Base-by-base conservation (phyloP, 2,888 invertebrate genomes). In the Archips xylosteana region DNA sequence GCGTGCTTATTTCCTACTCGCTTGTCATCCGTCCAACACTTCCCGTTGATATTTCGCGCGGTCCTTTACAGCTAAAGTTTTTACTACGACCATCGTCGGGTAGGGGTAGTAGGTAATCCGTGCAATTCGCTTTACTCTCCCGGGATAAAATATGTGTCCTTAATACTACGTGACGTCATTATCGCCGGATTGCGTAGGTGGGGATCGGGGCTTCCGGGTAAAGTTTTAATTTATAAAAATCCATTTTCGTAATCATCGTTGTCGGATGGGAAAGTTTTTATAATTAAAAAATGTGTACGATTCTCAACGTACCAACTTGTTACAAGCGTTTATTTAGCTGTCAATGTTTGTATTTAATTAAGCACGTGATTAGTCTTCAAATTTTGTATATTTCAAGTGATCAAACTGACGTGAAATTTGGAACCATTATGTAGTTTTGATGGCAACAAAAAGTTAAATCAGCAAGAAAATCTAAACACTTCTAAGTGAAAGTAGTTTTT, bases 101-200 rank as follows among this genome's bases (percentile, higher is more conserved):
- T 83, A 79, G 23, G 23, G 23, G 23, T 23, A 23, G 23, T 23
- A 23, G 80, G 88, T 91, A 90, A 91, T 90, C 90, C 89, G 76
- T 81, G 89, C 89, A 90, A 91, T 91, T 90, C 88, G 84, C 90
- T 90, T 88, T 89, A 89, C 88, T 87, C 85, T 83, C 81, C 77
- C 77, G 77, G 84, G 85, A 84, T 86, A 86, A 80, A 83, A 84
- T 81, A 82, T 87, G 83, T 84, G 84, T 82, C 84, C 84, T 86
- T 87, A 87, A 87, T 89, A 88, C 85, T 88, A 91, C 90, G 90
- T 90, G 90, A 90, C 83, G 84, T 87, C 85, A 89, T 90, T 90
- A 89, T 85, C 84, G 84, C 67, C 76, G 85, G 88, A 86, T 88
- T 89, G 88, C 81, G 64, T 71, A 79, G 78, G 80, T 75, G 81